A percentile compares a stretch with the other conserved stretches of the same genome.
Conservation (phyloP, 2,797 vertebrate genomes). For the Tokudaia tokunoshimensis region DNA sequence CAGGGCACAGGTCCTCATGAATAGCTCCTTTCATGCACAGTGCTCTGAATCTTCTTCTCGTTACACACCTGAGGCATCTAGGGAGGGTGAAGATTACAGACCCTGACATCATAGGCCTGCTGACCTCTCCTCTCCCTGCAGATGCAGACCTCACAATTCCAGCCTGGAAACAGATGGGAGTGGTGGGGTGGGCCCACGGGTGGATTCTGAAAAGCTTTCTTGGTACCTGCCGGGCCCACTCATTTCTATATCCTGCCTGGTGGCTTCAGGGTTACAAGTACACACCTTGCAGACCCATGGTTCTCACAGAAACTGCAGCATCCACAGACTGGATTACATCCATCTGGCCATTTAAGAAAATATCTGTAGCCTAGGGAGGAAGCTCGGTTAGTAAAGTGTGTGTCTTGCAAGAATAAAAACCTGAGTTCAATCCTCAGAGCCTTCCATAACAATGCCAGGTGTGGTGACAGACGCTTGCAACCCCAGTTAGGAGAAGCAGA, state of each 20-base stretch:
- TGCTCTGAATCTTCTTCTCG: rapidly evolving
- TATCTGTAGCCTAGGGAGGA: too few species aligned
- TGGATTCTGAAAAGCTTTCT: neutral
- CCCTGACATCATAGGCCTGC: too few species aligned
- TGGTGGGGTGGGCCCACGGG: too few species aligned
- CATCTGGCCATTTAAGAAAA: neutral
- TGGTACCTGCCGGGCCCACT: rapidly evolving
- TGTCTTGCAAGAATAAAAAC: neutral
- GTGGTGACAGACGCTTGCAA: neutral
- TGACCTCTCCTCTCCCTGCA: neutral
- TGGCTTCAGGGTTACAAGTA: too few species aligned
- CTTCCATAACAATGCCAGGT: neutral
- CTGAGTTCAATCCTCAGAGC: too few species aligned
- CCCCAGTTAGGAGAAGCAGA: neutral
- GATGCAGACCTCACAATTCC: rapidly evolving
- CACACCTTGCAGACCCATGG: neutral
- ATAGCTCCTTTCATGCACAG: rapidly evolving
- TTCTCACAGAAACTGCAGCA: neutral
- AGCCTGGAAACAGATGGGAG: neutral
- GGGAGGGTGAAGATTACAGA: rapidly evolving
- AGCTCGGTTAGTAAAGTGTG: neutral
- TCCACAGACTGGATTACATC: neutral
- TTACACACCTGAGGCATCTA: neutral
- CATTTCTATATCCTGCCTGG: too few species aligned
- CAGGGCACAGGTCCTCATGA: neutral